Evolutionary conservation across 2,113 vertebrate species (phyloP).

Genomic region (Ictalurus punctatus): DNA sequence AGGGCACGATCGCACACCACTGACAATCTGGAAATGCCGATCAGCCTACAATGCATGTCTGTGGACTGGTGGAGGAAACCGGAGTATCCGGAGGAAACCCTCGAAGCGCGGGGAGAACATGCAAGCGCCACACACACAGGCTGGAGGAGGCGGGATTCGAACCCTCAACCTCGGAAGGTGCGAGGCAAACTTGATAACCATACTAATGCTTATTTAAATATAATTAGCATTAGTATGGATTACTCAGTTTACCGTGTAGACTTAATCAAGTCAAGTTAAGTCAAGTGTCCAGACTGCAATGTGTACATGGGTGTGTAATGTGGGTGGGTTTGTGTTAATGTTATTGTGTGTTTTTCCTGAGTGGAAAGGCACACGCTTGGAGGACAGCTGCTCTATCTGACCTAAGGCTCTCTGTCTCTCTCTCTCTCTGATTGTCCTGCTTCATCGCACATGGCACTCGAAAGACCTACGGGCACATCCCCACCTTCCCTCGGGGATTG

Average conservation of each 20-base stretch:
- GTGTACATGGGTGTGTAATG: background rate
- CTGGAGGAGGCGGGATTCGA: too few species aligned
- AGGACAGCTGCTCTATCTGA: slow-evolving; percentile 61
- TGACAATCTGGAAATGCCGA: too few species aligned
- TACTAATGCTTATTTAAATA: background rate
- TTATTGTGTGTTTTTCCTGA: slow-evolving; percentile 55
- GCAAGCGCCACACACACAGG: too few species aligned
- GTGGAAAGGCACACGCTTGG: slow-evolving; percentile 21
- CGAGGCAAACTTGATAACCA: too few species aligned
- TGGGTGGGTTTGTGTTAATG: slow-evolving; percentile 4
- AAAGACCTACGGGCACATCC: slow-evolving; percentile 56
- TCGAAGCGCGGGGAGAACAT: too few species aligned
- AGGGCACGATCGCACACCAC: too few species aligned
- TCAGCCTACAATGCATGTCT: too few species aligned
- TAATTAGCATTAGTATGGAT: background rate
- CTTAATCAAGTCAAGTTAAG: background rate
- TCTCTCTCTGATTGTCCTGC: slow-evolving; percentile 22
- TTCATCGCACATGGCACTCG: slow-evolving; percentile 59
- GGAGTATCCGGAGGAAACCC: too few species aligned
- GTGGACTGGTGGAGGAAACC: too few species aligned
- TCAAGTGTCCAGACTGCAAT: background rate
- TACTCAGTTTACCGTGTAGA: background rate
- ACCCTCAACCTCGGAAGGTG: too few species aligned
- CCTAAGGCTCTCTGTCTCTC: slow-evolving; percentile 32
- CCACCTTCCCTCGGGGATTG: slow-evolving; percentile 42